phyloP scores from a whole-genome alignment of 2,888 invertebrate species.

The Mimas tiliae region DNA sequence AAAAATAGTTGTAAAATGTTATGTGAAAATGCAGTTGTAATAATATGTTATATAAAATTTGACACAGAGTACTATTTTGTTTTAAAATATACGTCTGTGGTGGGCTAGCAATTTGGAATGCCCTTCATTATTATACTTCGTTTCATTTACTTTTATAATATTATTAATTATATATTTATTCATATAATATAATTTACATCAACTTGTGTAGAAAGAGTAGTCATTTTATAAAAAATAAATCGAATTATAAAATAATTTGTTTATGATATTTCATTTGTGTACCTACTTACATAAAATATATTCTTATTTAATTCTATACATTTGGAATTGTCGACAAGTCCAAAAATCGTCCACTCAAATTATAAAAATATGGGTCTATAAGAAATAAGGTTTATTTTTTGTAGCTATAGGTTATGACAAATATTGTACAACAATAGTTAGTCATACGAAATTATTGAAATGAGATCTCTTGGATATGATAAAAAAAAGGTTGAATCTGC shows the following conservation, averaged over 20 bases:
- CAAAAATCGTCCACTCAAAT: no score
- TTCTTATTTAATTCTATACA: no score
- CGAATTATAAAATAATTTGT: conserved; percentile 36
- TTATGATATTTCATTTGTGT: conserved; percentile 21
- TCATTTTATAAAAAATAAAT: conserved; percentile 47
- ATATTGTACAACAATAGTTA: no score
- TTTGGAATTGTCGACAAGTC: no score
- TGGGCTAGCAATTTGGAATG: conserved; percentile 50
- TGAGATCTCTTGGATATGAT: background rate
- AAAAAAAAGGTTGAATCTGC: background rate
- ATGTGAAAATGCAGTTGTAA: conserved; percentile 42
- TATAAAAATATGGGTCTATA: no score
- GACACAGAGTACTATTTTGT: conserved; percentile 74
- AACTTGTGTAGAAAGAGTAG: conserved; percentile 31
- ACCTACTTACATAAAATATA: background rate
- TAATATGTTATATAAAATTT: conserved; percentile 40
- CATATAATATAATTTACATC: background rate
- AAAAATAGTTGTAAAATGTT: conserved; percentile 30
- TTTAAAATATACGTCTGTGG: conserved; percentile 71
- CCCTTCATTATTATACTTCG: conserved; percentile 30
- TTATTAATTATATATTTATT: background rate
- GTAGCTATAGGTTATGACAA: no score
- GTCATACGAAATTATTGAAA: no score
- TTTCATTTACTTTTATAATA: conserved; percentile 27
- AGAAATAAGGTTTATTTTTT: no score